phyloP scores from a whole-genome alignment of 2,797 vertebrate genomes.

The Phrynocephalus forsythii region DNA sequence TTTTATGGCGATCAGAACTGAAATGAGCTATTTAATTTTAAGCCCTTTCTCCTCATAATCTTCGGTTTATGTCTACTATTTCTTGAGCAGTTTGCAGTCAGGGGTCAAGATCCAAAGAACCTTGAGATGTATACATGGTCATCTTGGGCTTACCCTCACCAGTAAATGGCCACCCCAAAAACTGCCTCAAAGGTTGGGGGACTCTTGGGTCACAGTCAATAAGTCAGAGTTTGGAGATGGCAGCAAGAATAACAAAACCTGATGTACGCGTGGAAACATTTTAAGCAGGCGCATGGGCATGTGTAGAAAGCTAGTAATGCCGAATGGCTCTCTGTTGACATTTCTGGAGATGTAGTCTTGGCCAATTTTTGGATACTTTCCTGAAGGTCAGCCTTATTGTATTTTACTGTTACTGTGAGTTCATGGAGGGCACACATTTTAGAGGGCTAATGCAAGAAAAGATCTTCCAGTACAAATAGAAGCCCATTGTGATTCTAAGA shows the following conservation, averaged over 20 bases:
- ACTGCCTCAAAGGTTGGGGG: not conserved
- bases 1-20: conserved; percentile 51
- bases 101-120: not conserved
- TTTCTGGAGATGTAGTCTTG: not conserved
- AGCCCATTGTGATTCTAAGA: conserved; percentile 2
- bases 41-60: conserved; percentile 46
- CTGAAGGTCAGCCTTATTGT: not conserved
- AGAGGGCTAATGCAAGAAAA: not conserved
- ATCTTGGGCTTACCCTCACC: not conserved
- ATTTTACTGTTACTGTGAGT: conserved; percentile 1
- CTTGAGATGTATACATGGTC: not conserved
- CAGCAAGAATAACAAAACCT: conserved; percentile 1
- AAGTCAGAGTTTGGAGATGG: not conserved
- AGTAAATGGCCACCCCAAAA: not conserved
- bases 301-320: not conserved
- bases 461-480: not conserved
- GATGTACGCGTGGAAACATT: not conserved
- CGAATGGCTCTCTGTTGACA: not conserved
- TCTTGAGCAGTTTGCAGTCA: conserved; percentile 27
- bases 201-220: not conserved
- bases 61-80: conserved; percentile 47
- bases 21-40: conserved; percentile 45
- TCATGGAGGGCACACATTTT: not conserved
- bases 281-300: not conserved
- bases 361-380: not conserved